phyloP scores from a whole-genome alignment of 2,113 vertebrate species.

The Mungos mungo region DNA sequence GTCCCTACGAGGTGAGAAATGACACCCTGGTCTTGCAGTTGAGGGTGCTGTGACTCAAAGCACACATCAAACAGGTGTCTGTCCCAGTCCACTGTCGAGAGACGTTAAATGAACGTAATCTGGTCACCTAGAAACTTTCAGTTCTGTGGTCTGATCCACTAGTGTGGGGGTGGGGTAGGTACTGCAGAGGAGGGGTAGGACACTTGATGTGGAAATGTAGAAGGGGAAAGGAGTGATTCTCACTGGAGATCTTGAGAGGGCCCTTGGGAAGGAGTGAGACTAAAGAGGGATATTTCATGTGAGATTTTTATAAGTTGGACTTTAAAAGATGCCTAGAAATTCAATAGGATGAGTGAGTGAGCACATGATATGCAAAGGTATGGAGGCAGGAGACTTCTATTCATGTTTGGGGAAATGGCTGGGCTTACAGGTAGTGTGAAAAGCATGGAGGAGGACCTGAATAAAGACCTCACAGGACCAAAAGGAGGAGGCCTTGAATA shows the following conservation, averaged over 20 bases:
- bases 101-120: background rate
- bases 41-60: background rate
- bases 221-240: background rate
- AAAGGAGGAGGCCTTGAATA: background rate
- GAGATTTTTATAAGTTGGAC: background rate
- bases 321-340: background rate
- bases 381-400: background rate
- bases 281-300: background rate
- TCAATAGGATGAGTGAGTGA: background rate
- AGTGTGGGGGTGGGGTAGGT: background rate
- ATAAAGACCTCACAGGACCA: background rate
- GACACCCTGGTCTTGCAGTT: background rate
- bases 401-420: background rate
- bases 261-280: background rate
- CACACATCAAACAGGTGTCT: background rate
- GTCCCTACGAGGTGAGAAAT: background rate
- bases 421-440: background rate
- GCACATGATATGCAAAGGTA: background rate
- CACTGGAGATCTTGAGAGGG: background rate
- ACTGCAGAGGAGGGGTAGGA: background rate
- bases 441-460: background rate
- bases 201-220: background rate
- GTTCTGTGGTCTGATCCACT: background rate
- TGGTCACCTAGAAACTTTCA: background rate
- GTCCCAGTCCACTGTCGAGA: background rate